Conservation (phyloP, 2,797 vertebrate species). For the Vultur gryphus region DNA sequence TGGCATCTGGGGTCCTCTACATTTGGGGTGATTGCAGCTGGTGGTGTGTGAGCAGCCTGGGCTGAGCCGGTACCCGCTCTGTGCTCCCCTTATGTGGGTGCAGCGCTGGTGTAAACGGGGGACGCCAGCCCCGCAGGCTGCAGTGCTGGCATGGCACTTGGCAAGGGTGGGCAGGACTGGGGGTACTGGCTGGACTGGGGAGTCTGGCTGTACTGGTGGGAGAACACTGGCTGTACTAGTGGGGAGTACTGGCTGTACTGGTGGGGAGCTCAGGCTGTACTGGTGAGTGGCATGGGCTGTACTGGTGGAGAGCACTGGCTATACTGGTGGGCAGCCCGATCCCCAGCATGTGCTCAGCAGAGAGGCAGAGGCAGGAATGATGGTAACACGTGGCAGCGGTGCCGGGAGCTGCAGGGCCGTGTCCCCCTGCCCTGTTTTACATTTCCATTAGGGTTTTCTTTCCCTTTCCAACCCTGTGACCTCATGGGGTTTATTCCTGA, state of each 20-base stretch:
- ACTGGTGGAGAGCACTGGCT: neutral
- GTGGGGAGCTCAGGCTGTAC: neutral
- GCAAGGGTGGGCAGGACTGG: neutral
- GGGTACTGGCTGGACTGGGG: neutral
- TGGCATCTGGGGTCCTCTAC: neutral
- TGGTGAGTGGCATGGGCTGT: neutral
- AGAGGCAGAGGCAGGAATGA: neutral
- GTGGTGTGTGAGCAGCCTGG: fast-evolving
- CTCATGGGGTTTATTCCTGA: neutral
- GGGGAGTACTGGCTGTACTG: neutral
- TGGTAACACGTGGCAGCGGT: neutral
- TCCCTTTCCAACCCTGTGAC: neutral
- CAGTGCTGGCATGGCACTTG: fast-evolving
- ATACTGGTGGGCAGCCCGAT: neutral
- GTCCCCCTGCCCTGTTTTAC: neutral
- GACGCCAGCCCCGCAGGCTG: neutral
- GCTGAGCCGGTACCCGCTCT: neutral
- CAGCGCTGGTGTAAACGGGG: neutral
- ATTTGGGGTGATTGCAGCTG: neutral
- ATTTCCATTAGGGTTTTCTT: neutral
- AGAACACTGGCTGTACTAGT: neutral
- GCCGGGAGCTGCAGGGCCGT: neutral
- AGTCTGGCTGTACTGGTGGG: neutral
- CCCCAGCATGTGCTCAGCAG: neutral
- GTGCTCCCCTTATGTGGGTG: fast-evolving